These are phyloP conservation scores for Lagocephalus sceleratus DNA, from an alignment of 2,797 vertebrate species.

Conservation along the genomic window DNA sequence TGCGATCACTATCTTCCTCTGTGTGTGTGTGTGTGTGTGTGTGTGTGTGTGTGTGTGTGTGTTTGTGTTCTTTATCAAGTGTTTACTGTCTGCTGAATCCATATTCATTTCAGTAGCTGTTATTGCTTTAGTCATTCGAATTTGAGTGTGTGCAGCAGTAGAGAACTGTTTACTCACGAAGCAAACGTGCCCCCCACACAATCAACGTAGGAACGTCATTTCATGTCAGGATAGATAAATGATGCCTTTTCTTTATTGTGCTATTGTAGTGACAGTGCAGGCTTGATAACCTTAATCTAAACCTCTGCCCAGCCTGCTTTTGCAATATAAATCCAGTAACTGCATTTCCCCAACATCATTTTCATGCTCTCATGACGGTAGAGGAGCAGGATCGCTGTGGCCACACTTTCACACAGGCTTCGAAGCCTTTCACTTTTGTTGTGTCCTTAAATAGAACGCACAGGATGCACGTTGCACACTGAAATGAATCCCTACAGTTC, in stretches of 20 bases:
- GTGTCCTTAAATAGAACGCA: neutral
- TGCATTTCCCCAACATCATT: neutral
- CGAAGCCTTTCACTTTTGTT: neutral
- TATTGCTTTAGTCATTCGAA: conserved; percentile 56
- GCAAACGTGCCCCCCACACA: conserved; percentile 64
- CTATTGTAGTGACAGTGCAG: conserved; percentile 63
- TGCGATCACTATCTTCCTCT: conserved; percentile 48
- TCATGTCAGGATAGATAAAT: conserved; percentile 67
- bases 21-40: conserved; percentile 9
- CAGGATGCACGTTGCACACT: neutral
- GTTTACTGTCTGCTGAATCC: conserved; percentile 55
- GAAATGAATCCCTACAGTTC: neutral
- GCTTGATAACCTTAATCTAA: conserved; percentile 38
- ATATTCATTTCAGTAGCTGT: conserved; percentile 57
- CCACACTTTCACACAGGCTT: neutral
- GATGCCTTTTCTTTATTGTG: conserved; percentile 62
- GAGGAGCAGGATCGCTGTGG: neutral
- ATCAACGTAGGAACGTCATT: conserved; percentile 56
- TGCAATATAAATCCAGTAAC: neutral
- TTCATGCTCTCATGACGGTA: conserved; percentile 1
- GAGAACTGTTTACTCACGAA: conserved; percentile 43
- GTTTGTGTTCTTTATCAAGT: conserved; percentile 43
- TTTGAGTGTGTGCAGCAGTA: conserved; percentile 24
- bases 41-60: conserved; percentile 6
- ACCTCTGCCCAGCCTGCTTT: conserved; percentile 1